Evolutionary conservation across 2,113 vertebrate species (phyloP).

Genomic region (Corythornis madagascariensis): DNA sequence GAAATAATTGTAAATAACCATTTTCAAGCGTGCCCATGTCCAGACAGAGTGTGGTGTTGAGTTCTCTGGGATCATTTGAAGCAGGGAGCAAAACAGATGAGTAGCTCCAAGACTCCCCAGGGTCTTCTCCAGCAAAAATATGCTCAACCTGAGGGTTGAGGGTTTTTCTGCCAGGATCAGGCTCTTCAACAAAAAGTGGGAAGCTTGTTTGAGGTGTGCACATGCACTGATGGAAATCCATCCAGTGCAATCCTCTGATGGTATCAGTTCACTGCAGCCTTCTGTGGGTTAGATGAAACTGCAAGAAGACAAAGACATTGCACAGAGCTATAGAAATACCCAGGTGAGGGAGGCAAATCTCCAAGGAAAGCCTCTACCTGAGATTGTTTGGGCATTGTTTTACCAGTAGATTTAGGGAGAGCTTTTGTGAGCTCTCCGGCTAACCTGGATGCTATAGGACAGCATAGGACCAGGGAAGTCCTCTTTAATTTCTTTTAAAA

Average conservation of each 20-base stretch:
- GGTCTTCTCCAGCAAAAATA: neutral
- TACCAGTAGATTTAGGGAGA: neutral
- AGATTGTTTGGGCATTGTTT: neutral
- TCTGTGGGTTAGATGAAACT: neutral
- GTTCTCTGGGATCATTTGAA: neutral
- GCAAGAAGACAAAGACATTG: neutral
- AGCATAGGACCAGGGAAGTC: neutral
- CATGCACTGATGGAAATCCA: neutral
- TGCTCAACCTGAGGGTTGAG: neutral
- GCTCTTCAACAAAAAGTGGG: neutral
- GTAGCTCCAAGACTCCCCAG: neutral
- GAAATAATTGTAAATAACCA: neutral
- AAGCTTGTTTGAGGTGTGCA: neutral
- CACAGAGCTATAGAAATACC: neutral
- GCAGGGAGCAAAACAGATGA: neutral
- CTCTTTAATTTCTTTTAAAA: neutral
- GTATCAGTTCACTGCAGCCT: neutral
- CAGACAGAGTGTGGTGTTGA: neutral
- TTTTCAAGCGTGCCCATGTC: neutral
- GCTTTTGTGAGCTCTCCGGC: neutral
- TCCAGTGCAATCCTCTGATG: neutral
- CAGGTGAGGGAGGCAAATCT: neutral
- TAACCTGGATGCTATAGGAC: neutral
- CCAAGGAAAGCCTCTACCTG: neutral
- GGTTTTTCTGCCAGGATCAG: neutral